Conservation (phyloP, 2,113 vertebrate species). For the Hemiscyllium ocellatum region DNA sequence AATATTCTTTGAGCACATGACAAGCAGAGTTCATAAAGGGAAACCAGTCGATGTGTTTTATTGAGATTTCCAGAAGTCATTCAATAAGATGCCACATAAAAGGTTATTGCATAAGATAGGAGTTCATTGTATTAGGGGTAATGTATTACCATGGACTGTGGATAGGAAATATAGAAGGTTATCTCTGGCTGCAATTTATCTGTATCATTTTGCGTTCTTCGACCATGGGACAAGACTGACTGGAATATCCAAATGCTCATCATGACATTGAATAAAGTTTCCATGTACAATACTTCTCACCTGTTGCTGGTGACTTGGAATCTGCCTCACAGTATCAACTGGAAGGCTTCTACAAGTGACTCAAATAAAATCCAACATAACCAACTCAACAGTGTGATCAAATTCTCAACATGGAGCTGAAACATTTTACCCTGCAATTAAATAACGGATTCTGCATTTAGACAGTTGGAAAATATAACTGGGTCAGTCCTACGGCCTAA, state of each 20-base stretch:
- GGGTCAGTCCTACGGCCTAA: too few species aligned
- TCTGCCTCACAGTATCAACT: not conserved
- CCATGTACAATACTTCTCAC: not conserved
- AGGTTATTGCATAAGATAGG: too few species aligned
- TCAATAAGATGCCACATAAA: too few species aligned
- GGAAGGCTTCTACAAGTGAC: not conserved
- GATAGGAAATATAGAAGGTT: too few species aligned
- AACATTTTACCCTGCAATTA: not conserved
- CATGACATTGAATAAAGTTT: not conserved
- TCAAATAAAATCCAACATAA: not conserved
- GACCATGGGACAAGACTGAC: not conserved
- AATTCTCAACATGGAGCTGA: not conserved
- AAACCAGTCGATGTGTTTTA: too few species aligned
- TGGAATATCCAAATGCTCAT: not conserved
- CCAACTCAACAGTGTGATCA: not conserved
- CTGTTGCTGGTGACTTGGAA: not conserved
- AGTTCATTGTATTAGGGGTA: too few species aligned
- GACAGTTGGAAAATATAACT: too few species aligned
- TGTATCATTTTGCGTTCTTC: not conserved
- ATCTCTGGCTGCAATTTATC: too few species aligned
- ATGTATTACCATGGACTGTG: too few species aligned
- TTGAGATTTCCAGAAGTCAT: too few species aligned
- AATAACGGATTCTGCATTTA: not conserved
- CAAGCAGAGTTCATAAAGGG: too few species aligned
- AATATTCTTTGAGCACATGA: too few species aligned